Base-by-base conservation (phyloP, 2,888 invertebrate genomes). In the Hirtodrosophila confusa region DNA sequence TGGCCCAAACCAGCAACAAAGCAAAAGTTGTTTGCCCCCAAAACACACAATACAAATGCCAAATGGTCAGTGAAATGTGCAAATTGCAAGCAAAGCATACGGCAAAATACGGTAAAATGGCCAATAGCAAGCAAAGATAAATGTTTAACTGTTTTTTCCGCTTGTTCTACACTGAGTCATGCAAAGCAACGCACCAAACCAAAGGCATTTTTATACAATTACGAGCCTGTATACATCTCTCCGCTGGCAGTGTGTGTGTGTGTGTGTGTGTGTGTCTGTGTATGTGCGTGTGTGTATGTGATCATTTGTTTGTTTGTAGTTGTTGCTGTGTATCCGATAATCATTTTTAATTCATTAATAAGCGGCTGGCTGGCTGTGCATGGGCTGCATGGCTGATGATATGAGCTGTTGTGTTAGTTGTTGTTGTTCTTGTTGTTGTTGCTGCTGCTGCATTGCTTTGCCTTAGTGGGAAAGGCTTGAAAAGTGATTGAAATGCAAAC, bases 271-370 rank as follows among this genome's bases (percentile, higher is more conserved):
- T 33, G 29, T 53, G 23, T 40, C 8, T 36, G 12, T 37, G 37
- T 58, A 60, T 43, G 39, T 41, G 55, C 62, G 63, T 57, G 56
- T 53, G 47, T 55, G 50, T 58, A 47, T 51, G 61, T 40, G 73
- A 64, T 55, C 55, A 47, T 63, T 69, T 66, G 73, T 67, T 74
- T 82, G 77, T 66, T 76, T 27, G 27, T 27, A 75, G 74, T 50
- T 60, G 50, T 70, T 80, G 65, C 61, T 75, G 75, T 66, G 62
- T 71, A 71, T 68, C 69, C 56, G 78, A 78, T 80, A 75, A 80
- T 78, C 78, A 79, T 75, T 80, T 75, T 78, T 82, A 83, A 83
- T 83, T 85, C 78, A 82, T 82, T 82, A 82, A 76, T 80, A 85
- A 82, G 76, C 85, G 68, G 51, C 60, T 47, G 66, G 73, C 62